Conservation (phyloP, 1,140 invertebrate species). For the Drosophila triauraria region DNA sequence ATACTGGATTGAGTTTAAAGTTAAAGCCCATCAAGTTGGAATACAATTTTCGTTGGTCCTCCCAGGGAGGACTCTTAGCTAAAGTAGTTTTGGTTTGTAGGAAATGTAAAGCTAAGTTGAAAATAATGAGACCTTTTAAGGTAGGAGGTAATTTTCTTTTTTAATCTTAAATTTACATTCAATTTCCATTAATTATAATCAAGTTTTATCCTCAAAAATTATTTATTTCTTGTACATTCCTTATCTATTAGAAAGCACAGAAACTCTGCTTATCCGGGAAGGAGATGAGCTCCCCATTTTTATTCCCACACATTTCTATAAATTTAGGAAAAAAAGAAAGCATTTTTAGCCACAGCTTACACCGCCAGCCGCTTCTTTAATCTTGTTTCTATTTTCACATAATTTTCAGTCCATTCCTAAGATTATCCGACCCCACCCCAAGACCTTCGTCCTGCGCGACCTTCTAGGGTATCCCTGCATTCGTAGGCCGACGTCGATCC, state of each 20-base stretch:
- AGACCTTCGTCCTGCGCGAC: not conserved
- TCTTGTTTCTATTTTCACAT: slow-evolving; percentile 38
- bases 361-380: slow-evolving; percentile 15
- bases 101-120: not conserved
- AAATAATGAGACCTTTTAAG: not conserved
- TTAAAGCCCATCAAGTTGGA: slow-evolving; percentile 23
- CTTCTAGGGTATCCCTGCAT: slow-evolving; percentile 36
- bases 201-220: not conserved
- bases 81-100: not conserved
- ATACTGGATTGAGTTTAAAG: slow-evolving; percentile 36
- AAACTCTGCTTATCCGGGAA: not conserved
- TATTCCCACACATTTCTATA: slow-evolving; percentile 9
- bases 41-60: slow-evolving; percentile 12
- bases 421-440: slow-evolving; percentile 26
- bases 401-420: slow-evolving; percentile 43
- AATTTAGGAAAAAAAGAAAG: not conserved
- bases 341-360: not conserved
- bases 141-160: too few relatives aligned
- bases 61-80: not conserved
- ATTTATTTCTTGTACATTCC: not conserved
- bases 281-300: not conserved
- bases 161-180: not conserved
- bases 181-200: not conserved
- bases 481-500: slow-evolving; percentile 31
- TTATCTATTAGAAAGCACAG: not conserved